Conservation (phyloP, 2,888 invertebrate species). For the Callinectes sapidus region DNA sequence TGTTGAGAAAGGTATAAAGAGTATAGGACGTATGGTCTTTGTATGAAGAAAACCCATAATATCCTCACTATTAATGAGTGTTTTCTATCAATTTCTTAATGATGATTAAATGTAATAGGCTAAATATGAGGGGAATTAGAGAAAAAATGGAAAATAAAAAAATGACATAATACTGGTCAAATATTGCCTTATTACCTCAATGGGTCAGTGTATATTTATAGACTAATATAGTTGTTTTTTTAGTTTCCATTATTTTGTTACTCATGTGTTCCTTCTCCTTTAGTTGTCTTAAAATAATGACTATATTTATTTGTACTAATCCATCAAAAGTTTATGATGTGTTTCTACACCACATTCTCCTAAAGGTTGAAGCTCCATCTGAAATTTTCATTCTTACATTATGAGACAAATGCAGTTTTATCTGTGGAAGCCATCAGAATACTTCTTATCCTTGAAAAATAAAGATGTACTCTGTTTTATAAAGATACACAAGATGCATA, state of each 20-base stretch:
- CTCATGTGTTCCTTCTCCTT: neutral
- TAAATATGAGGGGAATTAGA: neutral
- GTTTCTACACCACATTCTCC: neutral
- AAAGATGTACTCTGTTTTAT: constrained; percentile 4
- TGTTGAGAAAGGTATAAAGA: neutral
- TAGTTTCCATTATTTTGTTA: neutral
- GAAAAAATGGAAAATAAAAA: neutral
- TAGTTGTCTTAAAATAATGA: neutral
- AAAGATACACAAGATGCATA: constrained; percentile 11
- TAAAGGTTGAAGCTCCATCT: constrained; percentile 24
- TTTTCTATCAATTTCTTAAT: neutral
- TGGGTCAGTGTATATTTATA: neutral
- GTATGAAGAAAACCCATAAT: constrained; percentile 1
- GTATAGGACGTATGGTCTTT: neutral
- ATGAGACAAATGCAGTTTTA: constrained; percentile 29
- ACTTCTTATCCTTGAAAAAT: constrained; percentile 14
- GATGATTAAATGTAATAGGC: neutral
- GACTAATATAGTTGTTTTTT: neutral
- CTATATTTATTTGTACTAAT: constrained; percentile 35
- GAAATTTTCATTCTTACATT: constrained; percentile 7
- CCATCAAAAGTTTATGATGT: constrained; percentile 28
- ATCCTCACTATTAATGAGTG: neutral
- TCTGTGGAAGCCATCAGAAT: constrained; percentile 33
- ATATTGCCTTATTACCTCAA: neutral
- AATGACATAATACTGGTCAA: neutral